A percentile compares a stretch with the other conserved stretches of the same genome.
Evolutionary conservation across 2,797 vertebrate genomes (phyloP).

Genomic region (Ambastaia sidthimunki): DNA sequence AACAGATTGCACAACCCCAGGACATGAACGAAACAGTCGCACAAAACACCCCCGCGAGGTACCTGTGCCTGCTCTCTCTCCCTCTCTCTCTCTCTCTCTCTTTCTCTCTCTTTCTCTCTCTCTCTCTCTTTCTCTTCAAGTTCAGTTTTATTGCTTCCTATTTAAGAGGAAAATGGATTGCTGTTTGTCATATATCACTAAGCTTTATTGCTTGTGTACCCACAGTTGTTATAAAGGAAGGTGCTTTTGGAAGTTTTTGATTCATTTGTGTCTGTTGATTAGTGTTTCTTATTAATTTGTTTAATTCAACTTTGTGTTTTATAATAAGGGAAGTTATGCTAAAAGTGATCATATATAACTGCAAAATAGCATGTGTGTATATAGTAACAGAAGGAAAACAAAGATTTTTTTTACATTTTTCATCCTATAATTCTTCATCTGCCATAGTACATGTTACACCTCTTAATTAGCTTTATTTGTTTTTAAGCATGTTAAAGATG

Average conservation of each 20-base stretch:
- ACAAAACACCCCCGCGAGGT: constrained; percentile 62
- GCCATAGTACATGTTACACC: neutral
- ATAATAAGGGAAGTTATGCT: too few species aligned
- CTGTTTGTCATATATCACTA: neutral
- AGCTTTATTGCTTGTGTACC: neutral
- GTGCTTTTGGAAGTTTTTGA: neutral
- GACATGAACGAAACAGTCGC: constrained; percentile 71
- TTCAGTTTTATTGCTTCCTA: constrained; percentile 24
- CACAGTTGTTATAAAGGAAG: neutral
- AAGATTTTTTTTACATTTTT: too few species aligned
- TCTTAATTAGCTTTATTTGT: constrained; percentile 24
- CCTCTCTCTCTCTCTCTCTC: constrained; percentile 46
- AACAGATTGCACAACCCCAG: constrained; percentile 79
- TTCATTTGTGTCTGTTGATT: neutral
- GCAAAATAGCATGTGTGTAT: too few species aligned
- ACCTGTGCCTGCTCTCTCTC: constrained; percentile 3
- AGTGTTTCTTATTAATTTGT: neutral
- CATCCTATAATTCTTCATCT: too few species aligned
- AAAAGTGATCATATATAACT: too few species aligned
- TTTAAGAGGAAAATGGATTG: constrained; percentile 36
- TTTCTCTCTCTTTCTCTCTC: too few species aligned
- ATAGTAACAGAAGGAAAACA: too few species aligned
- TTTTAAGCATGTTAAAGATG: neutral
- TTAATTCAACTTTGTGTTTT: too few species aligned
- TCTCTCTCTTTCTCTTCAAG: constrained; percentile 11